These are phyloP conservation scores for Nematostella vectensis DNA, from an alignment of 92 coral and sea anemone genomes.

Conservation along the genomic window DNA sequence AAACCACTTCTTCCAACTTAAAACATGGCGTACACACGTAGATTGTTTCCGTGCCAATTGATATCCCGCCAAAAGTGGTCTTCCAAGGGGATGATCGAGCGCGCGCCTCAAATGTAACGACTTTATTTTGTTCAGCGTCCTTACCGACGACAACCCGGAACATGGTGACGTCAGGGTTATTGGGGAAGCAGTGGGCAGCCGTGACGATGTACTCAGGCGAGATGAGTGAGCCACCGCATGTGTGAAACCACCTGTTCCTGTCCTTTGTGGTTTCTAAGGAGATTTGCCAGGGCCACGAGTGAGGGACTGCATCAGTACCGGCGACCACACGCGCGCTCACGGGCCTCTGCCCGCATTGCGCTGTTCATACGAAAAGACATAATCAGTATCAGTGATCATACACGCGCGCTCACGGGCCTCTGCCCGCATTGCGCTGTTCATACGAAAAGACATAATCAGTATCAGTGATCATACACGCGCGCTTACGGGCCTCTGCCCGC, in stretches of 20 bases:
- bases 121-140: not conserved
- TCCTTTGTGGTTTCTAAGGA: slow-evolving; percentile 21
- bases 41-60: no score
- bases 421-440: no score
- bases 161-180: slow-evolving; percentile 16
- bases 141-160: slow-evolving; percentile 49
- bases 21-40: no score
- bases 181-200: slow-evolving; percentile 47
- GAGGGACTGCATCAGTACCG: slow-evolving; percentile 31
- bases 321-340: slow-evolving; percentile 48
- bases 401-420: no score
- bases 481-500: no score
- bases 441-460: no score
- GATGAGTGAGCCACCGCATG: slow-evolving; percentile 61
- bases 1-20: no score
- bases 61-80: no score
- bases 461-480: no score
- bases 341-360: slow-evolving; percentile 47
- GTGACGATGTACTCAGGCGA: slow-evolving; percentile 47
- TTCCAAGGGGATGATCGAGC: no score
- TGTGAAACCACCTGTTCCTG: slow-evolving; percentile 34
- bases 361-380: no score
- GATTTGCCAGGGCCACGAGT: slow-evolving; percentile 72
- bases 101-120: not conserved
- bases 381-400: no score